Evolutionary conservation across 2,888 invertebrate genomes (phyloP), one percentile per base, ranked within the genome.

Genomic region (Morpho helenor): DNA sequence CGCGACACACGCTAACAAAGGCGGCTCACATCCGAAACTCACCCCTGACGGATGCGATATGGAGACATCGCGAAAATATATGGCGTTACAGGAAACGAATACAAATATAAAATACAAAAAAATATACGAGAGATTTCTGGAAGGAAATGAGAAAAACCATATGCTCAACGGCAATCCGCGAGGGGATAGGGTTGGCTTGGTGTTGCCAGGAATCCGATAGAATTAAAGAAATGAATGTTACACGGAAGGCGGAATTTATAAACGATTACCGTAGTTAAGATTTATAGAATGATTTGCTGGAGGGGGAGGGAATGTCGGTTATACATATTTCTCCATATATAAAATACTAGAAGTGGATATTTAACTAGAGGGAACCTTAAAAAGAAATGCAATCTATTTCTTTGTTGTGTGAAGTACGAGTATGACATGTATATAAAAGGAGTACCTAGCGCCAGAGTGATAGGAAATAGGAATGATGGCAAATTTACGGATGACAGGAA

Each of bases 101-200:
- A 88, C 86, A 87, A 87, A 89, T 82, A 84, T 77, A 68, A 77
- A 82, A 84, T 84, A 84, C 84, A 86, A 88, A 87, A 84, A 84
- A 86, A 84, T 76, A 80, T 76, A 78, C 77, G 73, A 72, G 75
- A 77, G 79, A 54, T 42, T 80, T 75, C 78, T 75, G 67, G 55
- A 65, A 61, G 68, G 66, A 69, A 69, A 71, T 68, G 67, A 71
- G 68, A 68, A 66, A 66, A 69, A 69, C 67, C 70, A 67, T 69
- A 61, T 57, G 62, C 60, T 53, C 52, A 61, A 52, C 63, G 61
- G 59, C 67, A 56, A 61, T 51, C 57, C 65, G 54, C 61, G 65
- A 57, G 64, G 67, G 67, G 65, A 55, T 52, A 57, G 62, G 56
- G 59, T 60, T 59, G 55, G 49, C 45, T 31, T 8, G 49, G 55